phyloP scores from a whole-genome alignment of 2,113 vertebrate species.

The Abramis brama region DNA sequence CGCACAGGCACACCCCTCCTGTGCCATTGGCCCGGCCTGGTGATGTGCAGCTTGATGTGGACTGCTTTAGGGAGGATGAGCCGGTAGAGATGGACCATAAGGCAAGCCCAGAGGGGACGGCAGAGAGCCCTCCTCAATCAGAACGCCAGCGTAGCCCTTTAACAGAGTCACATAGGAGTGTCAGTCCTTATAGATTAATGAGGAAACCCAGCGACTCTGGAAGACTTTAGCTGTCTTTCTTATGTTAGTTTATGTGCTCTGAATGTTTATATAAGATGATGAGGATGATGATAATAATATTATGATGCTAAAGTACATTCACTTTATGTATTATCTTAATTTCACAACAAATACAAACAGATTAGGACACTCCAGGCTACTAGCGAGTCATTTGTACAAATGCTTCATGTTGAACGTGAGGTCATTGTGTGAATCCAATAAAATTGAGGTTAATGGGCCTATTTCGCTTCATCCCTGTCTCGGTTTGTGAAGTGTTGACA shows the following conservation, averaged over 20 bases:
- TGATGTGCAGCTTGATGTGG: conserved; percentile 42
- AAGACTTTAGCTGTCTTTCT: conserved; percentile 38
- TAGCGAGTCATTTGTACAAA: background rate
- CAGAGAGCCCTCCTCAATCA: background rate
- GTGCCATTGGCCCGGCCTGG: conserved; percentile 12
- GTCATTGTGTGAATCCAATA: background rate
- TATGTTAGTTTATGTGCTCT: background rate
- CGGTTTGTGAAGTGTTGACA: background rate
- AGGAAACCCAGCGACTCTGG: conserved; percentile 53
- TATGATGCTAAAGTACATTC: background rate
- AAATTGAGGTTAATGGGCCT: background rate
- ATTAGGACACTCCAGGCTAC: background rate
- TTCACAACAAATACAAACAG: background rate
- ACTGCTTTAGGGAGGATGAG: conserved; percentile 7
- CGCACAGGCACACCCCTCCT: conserved; percentile 2
- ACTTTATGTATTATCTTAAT: background rate
- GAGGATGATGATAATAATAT: background rate
- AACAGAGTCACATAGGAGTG: background rate
- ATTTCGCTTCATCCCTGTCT: background rate
- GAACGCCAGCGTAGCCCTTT: background rate
- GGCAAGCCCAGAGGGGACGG: background rate
- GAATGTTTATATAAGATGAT: background rate
- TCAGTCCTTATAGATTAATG: conserved; percentile 31
- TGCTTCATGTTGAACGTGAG: background rate
- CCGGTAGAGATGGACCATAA: background rate